Evolutionary conservation across 1,140 invertebrate species (phyloP), one percentile per base, ranked within the genome.

Genomic region (Portunus trituberculatus): DNA sequence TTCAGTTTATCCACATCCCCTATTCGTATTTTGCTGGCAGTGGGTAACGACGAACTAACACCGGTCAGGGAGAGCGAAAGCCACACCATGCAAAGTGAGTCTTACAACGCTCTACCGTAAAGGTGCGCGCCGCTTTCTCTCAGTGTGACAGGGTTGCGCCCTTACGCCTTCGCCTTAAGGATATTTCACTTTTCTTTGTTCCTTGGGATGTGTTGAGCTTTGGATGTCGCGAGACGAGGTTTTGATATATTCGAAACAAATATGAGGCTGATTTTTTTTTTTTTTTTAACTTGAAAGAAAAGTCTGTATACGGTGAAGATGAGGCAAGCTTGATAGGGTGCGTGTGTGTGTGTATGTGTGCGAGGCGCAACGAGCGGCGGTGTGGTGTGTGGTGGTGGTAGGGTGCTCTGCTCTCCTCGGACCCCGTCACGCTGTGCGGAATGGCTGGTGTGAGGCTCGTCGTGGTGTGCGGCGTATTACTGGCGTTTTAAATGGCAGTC

Each of bases 131-230:
- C 83, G 28, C 46, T 16, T 14, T 29, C 31, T 29, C 20, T 14
- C 20, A 3, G 28, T 20, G 82, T 6, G 6, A 82, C 59, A n/a
- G 52, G 94, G 29, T 95, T 95, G n/a, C 20, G 94, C 83, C 84
- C 31, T 32, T 94, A 31, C 16, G 25, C 29, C 67, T 28, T 4
- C 32, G 25, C 59, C 29, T 93, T 92, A 91, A 92, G 76, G 94
- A 92, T 95, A 95, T 95, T 95, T 95, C 94, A 95, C 94, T 95
- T 92, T 95, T 95, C 94, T 95, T 95, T 95, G 94, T 95, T 95
- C 94, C 88, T 95, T 93, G 91, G 52, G 91, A 89, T 93, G 91
- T 95, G 91, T 95, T 92, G 91, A 93, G 94, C 94, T 92, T 92
- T 84, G 89, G 94, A 95, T 95, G 94, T 95, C 91, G 94, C 91